phyloP scores from a whole-genome alignment of 2,888 invertebrate genomes.

The Phrixothrix hirtus region DNA sequence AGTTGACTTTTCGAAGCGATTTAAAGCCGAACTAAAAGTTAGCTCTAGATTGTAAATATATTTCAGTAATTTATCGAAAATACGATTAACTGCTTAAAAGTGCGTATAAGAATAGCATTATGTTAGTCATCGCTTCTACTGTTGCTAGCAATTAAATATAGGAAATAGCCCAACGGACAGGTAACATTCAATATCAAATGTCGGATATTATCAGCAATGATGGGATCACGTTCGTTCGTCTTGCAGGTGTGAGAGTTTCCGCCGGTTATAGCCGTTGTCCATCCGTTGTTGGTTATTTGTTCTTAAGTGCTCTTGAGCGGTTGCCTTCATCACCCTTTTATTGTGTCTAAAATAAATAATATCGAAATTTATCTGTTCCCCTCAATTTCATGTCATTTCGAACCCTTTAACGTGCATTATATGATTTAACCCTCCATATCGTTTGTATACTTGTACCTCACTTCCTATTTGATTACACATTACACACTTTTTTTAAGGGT shows the following conservation, averaged over 20 bases:
- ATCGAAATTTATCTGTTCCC: conserved; percentile 45
- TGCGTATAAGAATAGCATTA: conserved; percentile 1
- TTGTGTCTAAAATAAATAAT: conserved; percentile 36
- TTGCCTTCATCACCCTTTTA: conserved; percentile 17
- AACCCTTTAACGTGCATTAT: conserved; percentile 44
- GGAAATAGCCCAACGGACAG: conserved; percentile 12
- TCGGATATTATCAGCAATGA: conserved; percentile 20
- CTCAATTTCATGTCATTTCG: conserved; percentile 48
- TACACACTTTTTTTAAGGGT: conserved; percentile 38
- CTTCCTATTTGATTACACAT: conserved; percentile 39
- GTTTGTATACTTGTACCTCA: conserved; percentile 31
- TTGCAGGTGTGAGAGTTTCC: conserved; percentile 22
- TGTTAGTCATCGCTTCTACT: conserved; percentile 14
- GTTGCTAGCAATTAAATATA: conserved; percentile 17
- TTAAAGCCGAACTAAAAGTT: no score
- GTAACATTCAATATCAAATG: conserved; percentile 18
- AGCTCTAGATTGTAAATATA: no score
- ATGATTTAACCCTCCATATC: conserved; percentile 43
- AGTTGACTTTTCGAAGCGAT: no score
- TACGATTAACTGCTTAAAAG: no score
- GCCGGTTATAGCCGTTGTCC: conserved; percentile 20
- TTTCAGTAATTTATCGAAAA: no score
- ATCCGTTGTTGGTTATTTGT: conserved; percentile 10
- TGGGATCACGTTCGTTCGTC: conserved; percentile 17
- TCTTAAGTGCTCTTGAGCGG: conserved; percentile 15